Conservation (phyloP, 1,140 invertebrate species). For the Aphelinus atriplicis region DNA sequence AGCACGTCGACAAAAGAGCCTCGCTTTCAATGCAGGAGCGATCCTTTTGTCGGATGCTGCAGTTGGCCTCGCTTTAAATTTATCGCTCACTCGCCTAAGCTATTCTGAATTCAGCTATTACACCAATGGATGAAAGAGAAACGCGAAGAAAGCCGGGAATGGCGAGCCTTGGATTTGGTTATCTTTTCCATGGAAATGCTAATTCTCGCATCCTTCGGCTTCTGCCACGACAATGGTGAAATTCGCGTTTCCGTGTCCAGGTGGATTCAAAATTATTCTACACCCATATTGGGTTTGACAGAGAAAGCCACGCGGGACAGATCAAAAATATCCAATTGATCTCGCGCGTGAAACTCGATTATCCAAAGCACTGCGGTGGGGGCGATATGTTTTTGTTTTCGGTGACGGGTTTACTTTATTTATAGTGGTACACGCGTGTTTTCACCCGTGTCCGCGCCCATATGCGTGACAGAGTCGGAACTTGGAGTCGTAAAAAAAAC, state of each 20-base stretch:
- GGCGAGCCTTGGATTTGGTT: no score
- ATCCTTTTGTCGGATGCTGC: conserved; percentile 21
- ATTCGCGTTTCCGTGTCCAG: no score
- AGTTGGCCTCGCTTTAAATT: conserved; percentile 7
- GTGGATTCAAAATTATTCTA: no score
- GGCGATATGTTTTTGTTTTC: background rate
- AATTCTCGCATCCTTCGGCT: no score
- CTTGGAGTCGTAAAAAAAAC: background rate
- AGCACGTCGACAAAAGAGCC: background rate
- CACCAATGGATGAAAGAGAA: conserved; percentile 15
- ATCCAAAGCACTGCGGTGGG: no score
- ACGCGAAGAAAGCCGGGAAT: background rate
- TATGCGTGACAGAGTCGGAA: background rate
- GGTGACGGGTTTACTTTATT: conserved; percentile 11
- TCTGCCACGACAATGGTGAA: no score
- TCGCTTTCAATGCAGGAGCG: background rate
- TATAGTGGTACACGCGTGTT: background rate
- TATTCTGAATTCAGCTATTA: conserved; percentile 25
- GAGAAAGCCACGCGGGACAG: no score
- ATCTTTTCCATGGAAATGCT: no score
- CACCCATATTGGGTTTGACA: no score
- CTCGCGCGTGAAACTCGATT: no score
- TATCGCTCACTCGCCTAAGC: conserved; percentile 17
- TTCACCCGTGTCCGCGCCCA: background rate
- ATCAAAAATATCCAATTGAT: no score